Evolutionary conservation across 2,797 vertebrate species (phyloP), one percentile per base, ranked within the genome.

Genomic region (Botia kubotai): DNA sequence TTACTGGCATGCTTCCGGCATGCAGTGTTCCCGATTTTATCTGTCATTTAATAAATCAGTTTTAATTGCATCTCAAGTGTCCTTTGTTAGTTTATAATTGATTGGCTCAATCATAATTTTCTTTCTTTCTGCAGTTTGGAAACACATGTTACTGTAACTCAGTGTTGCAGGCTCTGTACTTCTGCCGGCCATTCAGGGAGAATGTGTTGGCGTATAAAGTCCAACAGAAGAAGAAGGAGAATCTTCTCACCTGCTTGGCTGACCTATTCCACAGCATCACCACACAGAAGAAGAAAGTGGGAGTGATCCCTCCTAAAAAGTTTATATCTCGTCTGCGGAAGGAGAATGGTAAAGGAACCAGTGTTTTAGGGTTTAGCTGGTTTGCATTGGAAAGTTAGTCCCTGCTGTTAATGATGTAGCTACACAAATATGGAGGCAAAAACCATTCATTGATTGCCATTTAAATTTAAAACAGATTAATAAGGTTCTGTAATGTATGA

Each of bases 101-200:
- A 72, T 71, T 12, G 1, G 8, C 26, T 52, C 55, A 43, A 53
- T 46, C 13, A 16, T 13, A 63, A 63, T 63, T 66, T 48, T 10
- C 6, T 77, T 72, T 46, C 80, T 86, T 87, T 63, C 71, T 78
- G 7, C 94, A 99, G 97, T 98, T 98, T 85, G 97, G 97, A 85
- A 98, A 98, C 95, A 98, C 97, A 0, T 99, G 97, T 87, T 99
- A 99, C 95, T 99, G 97, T 89, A 98, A 98, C 94, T 99, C 97
- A 0, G 97, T 99, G 92, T 95, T 99, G 58, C 97, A 98, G 94
- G 97, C 97, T 0, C 82, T 99, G 75, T 99, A 98, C 88, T 98
- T 98, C 93, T 99, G 97, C 92, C 95, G 96, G 86, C 97, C 97
- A 0, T 99, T 99, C 92, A 94, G 97, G 88, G 97, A 99, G 93